phyloP scores from a whole-genome alignment of 1,140 invertebrate species.

The Drosophila varians region DNA sequence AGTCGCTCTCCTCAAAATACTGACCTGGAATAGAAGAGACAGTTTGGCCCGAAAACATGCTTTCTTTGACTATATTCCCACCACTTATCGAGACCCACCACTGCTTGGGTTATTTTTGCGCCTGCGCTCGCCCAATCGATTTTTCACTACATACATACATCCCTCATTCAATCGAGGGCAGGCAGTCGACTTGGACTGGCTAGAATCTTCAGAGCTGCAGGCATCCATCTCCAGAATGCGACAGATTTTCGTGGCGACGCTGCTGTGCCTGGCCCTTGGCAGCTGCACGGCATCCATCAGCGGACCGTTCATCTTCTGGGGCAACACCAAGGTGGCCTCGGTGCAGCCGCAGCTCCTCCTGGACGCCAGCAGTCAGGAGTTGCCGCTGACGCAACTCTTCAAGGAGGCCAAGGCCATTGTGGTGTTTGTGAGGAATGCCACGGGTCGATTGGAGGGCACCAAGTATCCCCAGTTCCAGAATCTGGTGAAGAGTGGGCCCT shows the following conservation, averaged over 20 bases:
- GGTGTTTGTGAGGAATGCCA: conserved; percentile 75
- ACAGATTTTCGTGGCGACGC: conserved; percentile 37
- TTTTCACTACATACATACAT: conserved; percentile 30
- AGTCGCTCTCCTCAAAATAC: neutral
- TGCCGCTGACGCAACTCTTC: conserved; percentile 84
- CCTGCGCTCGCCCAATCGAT: conserved; percentile 39
- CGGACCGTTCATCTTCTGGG: conserved; percentile 86
- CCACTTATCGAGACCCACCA: conserved; percentile 10
- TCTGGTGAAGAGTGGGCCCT: conserved; percentile 81
- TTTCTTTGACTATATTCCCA: conserved; percentile 10
- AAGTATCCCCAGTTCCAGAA: conserved; percentile 76
- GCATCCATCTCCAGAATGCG: conserved; percentile 42
- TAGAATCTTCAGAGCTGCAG: conserved; percentile 10
- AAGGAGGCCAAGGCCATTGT: conserved; percentile 73
- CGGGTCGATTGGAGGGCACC: conserved; percentile 63
- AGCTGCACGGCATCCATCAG: conserved; percentile 62
- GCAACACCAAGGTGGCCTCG: conserved; percentile 84
- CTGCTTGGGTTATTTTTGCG: conserved; percentile 22
- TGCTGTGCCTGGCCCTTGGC: conserved; percentile 45
- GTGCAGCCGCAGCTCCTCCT: conserved; percentile 84
- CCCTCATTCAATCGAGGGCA: conserved; percentile 9
- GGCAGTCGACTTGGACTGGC: conserved; percentile 13
- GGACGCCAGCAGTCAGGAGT: conserved; percentile 81
- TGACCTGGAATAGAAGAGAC: neutral
- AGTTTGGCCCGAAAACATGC: neutral